Evolutionary conservation across 2,113 vertebrate species (phyloP).

Genomic region (Thalassarche chlororhynchos): DNA sequence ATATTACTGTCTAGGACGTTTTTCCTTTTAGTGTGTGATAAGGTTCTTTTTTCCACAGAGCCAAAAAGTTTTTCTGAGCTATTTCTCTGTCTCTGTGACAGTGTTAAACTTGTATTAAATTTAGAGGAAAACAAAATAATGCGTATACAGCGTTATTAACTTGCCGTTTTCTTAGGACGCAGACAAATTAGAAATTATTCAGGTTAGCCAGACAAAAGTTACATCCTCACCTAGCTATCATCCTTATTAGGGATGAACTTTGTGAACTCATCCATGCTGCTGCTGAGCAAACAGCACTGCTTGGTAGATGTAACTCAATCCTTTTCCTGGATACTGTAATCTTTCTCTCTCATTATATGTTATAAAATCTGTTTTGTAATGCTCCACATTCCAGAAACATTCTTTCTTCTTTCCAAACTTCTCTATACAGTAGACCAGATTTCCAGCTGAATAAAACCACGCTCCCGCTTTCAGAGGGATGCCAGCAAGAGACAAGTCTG

Average conservation of each 20-base stretch:
- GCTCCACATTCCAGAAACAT: background rate
- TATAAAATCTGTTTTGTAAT: background rate
- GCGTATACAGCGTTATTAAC: background rate
- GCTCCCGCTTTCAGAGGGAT: background rate
- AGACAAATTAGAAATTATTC: slow-evolving; percentile 1
- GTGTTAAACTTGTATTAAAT: background rate
- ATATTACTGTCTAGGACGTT: background rate
- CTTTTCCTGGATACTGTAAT: background rate
- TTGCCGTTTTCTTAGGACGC: background rate
- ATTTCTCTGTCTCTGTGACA: background rate
- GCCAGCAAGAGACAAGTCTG: background rate
- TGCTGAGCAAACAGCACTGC: background rate
- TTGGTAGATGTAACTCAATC: background rate
- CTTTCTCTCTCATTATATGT: background rate
- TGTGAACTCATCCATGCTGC: background rate
- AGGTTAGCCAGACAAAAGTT: slow-evolving; percentile 1
- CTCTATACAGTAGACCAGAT: background rate
- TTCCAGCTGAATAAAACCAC: background rate
- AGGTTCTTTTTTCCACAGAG: background rate
- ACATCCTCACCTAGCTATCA: background rate
- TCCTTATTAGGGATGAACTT: background rate
- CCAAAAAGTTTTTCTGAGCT: background rate
- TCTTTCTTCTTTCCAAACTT: background rate
- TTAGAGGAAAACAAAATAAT: background rate
- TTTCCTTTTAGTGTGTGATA: background rate